Percentiles rank a stretch among this genome's conserved stretches.
These are phyloP conservation scores for Scaptomyza pallida DNA, from an alignment of 1,140 invertebrate species.

Conservation along the genomic window DNA sequence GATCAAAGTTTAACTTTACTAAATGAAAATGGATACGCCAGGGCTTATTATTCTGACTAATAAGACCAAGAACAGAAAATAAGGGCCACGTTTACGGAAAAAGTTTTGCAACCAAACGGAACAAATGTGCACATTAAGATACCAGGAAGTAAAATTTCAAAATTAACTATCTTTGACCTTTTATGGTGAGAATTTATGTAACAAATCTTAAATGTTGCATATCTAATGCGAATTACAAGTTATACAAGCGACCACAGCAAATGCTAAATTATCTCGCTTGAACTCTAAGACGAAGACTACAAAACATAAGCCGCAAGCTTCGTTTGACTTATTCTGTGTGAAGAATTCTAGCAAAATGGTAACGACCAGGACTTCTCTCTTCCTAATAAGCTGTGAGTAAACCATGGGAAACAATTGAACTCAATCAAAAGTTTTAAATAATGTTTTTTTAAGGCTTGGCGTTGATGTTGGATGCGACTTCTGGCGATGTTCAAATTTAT, in stretches of 20 bases:
- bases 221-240: not conserved
- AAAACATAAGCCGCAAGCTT: not conserved
- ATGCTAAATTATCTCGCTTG: not conserved
- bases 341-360: conserved; percentile 4
- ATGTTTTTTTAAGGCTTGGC: not conserved
- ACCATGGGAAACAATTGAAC: not conserved
- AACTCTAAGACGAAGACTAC: not conserved
- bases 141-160: not conserved
- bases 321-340: not conserved
- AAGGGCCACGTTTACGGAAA: not conserved
- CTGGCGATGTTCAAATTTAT: not conserved
- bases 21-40: too few species aligned
- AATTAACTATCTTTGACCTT: not conserved
- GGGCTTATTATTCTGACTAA: too few species aligned
- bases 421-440: not conserved
- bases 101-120: not conserved
- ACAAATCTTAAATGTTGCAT: not conserved
- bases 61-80: not conserved
- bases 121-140: not conserved
- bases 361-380: not conserved
- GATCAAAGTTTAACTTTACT: too few species aligned
- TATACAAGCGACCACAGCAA: not conserved
- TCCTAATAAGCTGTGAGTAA: conserved; percentile 4
- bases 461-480: not conserved
- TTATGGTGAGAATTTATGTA: not conserved